Conservation (phyloP, 2,113 vertebrate species). For the Origma solitaria region DNA sequence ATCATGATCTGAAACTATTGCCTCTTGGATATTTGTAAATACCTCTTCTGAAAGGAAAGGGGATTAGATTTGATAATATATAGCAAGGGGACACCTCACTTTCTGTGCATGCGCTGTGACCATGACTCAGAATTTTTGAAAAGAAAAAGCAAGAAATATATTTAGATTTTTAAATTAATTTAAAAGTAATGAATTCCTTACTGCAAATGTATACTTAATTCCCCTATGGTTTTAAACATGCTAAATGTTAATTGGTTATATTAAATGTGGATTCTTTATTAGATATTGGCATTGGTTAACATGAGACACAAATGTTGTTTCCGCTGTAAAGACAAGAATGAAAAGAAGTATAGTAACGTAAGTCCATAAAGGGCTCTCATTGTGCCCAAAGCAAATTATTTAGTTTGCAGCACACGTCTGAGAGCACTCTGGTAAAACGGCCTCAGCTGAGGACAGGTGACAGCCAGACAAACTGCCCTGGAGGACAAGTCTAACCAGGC, state of each 20-base stretch:
- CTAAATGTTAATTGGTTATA: not conserved
- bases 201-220: not conserved
- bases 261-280: not conserved
- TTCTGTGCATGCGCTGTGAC: not conserved
- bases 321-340: not conserved
- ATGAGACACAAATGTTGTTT: not conserved
- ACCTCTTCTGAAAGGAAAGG: not conserved
- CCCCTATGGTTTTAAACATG: not conserved
- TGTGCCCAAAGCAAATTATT: not conserved
- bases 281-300: not conserved
- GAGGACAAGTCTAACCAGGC: not conserved
- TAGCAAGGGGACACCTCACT: not conserved
- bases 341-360: not conserved
- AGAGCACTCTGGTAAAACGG: not conserved
- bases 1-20: not conserved
- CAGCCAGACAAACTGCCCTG: not conserved
- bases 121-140: not conserved
- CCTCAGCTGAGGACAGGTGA: not conserved
- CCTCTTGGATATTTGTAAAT: not conserved
- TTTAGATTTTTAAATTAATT: not conserved
- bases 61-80: not conserved
- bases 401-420: rapidly evolving
- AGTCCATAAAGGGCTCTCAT: not conserved
- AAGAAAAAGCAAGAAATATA: not conserved
- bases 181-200: not conserved